Percentiles rank a stretch among this genome's conserved stretches.
Conservation (phyloP, 1,140 invertebrate species). For the Fopius arisanus region DNA sequence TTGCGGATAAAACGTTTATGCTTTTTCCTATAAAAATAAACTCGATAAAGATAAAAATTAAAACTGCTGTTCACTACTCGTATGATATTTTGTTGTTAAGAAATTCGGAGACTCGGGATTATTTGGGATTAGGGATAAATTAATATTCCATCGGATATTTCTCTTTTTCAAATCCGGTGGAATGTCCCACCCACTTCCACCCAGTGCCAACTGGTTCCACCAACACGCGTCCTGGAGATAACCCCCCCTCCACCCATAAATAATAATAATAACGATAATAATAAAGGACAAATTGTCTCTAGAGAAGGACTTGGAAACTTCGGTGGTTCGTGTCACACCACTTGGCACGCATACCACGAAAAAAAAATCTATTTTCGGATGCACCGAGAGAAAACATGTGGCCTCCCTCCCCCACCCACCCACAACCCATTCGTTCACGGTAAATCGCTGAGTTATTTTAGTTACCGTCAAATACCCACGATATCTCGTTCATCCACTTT, state of each 20-base stretch:
- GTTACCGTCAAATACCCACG: background rate
- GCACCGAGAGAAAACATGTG: conserved; percentile 6
- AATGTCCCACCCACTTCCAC: no score
- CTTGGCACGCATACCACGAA: conserved; percentile 25
- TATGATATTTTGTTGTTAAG: background rate
- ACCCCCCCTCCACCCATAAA: no score
- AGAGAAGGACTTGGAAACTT: background rate
- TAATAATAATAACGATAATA: no score
- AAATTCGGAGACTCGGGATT: background rate
- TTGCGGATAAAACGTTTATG: background rate
- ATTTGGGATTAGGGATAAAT: background rate
- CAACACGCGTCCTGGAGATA: no score
- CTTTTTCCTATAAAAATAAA: background rate
- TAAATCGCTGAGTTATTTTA: background rate
- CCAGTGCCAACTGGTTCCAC: no score
- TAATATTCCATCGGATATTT: no score
- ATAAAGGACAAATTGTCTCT: no score
- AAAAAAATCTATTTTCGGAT: conserved; percentile 31
- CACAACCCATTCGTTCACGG: background rate
- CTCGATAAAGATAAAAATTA: background rate
- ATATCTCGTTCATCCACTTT: background rate
- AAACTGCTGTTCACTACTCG: background rate
- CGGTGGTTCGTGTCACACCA: conserved; percentile 16
- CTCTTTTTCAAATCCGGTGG: no score
- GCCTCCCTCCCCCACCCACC: background rate